Evolutionary conservation across 2,888 invertebrate species (phyloP), one percentile per base, ranked within the genome.

Genomic region (Himalopsyche kuldschensis): DNA sequence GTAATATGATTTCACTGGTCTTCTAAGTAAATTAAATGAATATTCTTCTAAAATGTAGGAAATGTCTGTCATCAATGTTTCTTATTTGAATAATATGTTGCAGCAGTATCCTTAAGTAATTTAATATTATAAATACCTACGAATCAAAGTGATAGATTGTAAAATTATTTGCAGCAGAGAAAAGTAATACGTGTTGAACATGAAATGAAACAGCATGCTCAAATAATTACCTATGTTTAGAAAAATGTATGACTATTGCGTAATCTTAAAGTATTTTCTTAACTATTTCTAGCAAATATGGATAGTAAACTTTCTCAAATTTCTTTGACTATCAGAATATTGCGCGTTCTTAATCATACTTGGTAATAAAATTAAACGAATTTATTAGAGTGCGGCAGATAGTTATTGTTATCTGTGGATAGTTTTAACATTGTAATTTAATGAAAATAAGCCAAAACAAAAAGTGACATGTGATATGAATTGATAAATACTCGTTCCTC

Each of bases 401-500:
- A 69, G 69, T 27, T 69, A 69, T 69, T 69, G 69, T 69, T 69
- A 69, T 69, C 69, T 69, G 69, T 80, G 55, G 47, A 75, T 27
- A 80, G 75, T 48, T 76, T 46, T 80, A 69, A 69, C 69, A 27
- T 30, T 69, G 69, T 69, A 69, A 69, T 76, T 41, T 76, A 76
- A 47, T 47, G 47, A 78, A 46, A 46, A 78, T 47, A 78, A 47
- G 78, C 78, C 78, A 46, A 69, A 78, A 78, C 78, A 55, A 80
- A 79, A 79, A 32, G 41, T 80, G 80, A 55, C 63, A 77, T 77
- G 81, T 81, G 81, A 81, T 81, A 81, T 81, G 77, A 81, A 63
- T 81, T 69, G 47, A 75, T 80, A 80, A 48, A 80, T 75, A 48
- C 81, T 81, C 76, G 81, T 81, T 81, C 81, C 81, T 81, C 77